Conservation (phyloP, 2,113 vertebrate genomes). For the Cygnus atratus region DNA sequence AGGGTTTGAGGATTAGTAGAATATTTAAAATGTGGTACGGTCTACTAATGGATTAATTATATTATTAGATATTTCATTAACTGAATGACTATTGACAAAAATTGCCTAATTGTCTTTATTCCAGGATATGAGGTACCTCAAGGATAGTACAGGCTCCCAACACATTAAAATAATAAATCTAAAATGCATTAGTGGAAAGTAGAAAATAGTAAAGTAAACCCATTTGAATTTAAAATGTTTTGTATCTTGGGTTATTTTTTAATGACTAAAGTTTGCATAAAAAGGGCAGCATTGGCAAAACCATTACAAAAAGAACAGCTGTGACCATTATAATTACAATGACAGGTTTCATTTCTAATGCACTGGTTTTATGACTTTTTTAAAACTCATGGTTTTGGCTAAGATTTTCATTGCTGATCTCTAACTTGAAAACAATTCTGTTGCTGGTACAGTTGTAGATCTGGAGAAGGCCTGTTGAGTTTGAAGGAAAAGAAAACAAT, state of each 20-base stretch:
- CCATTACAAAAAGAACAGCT: neutral
- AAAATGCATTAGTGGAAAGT: neutral
- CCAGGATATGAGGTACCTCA: neutral
- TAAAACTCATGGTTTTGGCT: neutral
- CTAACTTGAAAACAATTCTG: neutral
- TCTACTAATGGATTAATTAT: neutral
- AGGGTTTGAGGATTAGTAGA: neutral
- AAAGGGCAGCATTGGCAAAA: neutral
- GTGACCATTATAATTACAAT: neutral
- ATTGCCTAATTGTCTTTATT: neutral
- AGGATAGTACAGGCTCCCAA: neutral
- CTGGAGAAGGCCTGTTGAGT: neutral
- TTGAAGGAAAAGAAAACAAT: neutral
- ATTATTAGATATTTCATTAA: conserved; percentile 24
- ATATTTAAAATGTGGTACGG: neutral
- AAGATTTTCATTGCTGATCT: neutral
- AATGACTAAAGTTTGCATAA: neutral
- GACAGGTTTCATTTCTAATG: neutral
- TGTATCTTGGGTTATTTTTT: neutral
- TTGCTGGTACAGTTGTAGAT: neutral
- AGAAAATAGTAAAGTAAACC: neutral
- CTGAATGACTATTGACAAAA: neutral
- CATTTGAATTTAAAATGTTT: neutral
- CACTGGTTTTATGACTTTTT: neutral
- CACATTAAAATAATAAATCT: neutral